Conservation (phyloP, 1,140 invertebrate species). For the Cyclargus thomasi region DNA sequence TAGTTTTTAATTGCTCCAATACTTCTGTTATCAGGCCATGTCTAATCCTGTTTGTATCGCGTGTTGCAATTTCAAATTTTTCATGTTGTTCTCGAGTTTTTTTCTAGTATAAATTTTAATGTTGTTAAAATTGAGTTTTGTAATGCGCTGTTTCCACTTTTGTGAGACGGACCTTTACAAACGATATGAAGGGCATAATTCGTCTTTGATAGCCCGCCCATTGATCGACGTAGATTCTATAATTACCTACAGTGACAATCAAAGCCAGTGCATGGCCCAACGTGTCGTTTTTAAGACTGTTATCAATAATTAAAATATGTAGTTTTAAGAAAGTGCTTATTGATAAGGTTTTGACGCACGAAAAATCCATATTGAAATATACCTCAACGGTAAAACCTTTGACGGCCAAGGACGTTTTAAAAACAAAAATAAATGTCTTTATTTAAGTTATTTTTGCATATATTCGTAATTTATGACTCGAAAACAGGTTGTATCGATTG, state of each 20-base stretch:
- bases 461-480: neutral
- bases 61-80: neutral
- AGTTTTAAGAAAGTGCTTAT: too few relatives aligned
- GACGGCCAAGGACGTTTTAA: neutral
- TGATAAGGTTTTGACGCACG: neutral
- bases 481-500: neutral
- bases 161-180: too few relatives aligned
- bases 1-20: slow-evolving; percentile 1
- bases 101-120: neutral
- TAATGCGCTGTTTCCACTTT: too few relatives aligned
- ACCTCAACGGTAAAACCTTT: neutral
- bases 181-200: too few relatives aligned
- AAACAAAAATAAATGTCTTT: neutral
- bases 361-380: neutral
- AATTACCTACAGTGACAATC: too few relatives aligned
- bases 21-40: neutral
- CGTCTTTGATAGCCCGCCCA: too few relatives aligned
- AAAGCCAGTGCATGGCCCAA: too few relatives aligned
- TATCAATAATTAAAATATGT: too few relatives aligned
- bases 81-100: neutral
- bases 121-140: neutral
- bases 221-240: too few relatives aligned
- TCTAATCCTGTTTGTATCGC: neutral
- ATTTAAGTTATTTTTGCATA: neutral
- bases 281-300: too few relatives aligned